Percentiles rank a stretch among this genome's conserved stretches.
Conservation (phyloP, 2,888 invertebrate species). For the Ceriagrion tenellum region DNA sequence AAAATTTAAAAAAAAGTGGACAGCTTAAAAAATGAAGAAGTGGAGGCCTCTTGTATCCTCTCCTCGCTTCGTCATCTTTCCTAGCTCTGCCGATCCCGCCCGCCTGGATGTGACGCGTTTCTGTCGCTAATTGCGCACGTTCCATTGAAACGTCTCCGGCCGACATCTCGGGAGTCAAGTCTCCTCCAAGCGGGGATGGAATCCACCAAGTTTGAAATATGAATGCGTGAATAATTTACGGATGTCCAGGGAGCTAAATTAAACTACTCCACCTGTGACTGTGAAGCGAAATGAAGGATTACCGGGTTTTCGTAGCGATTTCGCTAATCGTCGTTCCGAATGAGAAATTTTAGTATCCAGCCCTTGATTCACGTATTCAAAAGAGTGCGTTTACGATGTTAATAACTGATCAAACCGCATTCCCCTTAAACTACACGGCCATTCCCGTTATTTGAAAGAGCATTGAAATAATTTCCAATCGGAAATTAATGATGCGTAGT, state of each 20-base stretch:
- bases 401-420: no score
- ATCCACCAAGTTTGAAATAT: neutral
- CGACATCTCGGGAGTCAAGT: neutral
- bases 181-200: neutral
- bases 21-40: no score
- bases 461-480: no score
- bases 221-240: neutral
- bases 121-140: neutral
- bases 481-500: no score
- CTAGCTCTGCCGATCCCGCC: neutral
- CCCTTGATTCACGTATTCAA: no score
- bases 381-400: no score
- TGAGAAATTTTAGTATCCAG: no score
- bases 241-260: neutral
- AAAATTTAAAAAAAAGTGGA: neutral
- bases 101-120: neutral
- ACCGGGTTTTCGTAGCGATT: no score
- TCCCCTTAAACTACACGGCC: no score
- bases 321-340: no score
- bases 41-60: neutral
- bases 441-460: no score
- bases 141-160: neutral
- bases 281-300: neutral
- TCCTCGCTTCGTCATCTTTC: neutral
- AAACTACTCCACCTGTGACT: neutral